Evolutionary conservation across 1,140 invertebrate genomes (phyloP), one percentile per base, ranked within the genome.

Genomic region (Oryctes rhinoceros): DNA sequence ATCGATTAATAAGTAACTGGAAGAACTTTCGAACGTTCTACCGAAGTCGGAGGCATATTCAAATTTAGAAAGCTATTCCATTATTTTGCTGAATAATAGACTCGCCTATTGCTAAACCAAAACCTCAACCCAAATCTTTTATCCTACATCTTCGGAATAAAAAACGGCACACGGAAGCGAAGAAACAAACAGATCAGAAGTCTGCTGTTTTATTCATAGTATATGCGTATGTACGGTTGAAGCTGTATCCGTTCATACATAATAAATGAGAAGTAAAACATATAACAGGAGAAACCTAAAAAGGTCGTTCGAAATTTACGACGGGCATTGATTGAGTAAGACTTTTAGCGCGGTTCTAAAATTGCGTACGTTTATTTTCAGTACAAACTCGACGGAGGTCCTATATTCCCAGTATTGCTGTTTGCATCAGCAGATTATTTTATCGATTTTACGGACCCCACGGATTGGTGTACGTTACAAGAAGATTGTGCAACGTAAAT

Each of bases 301-400:
- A 71, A 71, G 65, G 65, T 71, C 65, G 35, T 37, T 71, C 65
- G 65, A 71, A 44, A 71, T 71, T 71, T 71, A 71, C 65, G 65
- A 71, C 65, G 65, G 65, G 35, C 24, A 71, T 71, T 71, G 65
- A 71, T 71, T 71, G 65, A 71, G 65, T 24, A 71, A 71, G 65
- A 71, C 65, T 71, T 71, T 71, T 71, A 71, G 65, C 65, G 24
- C 65, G 9, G 65, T 71, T 71, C 65, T 71, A 71, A 71, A 71
- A 71, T 71, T 37, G 65, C 65, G 4, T 35, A 71, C 65, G 20
- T 71, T 71, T 71, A 71, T 71, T 71, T 71, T 71, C 65, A 71
- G 20, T 71, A 71, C 35, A 71, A 71, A 71, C 65, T 35, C 24
- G 65, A 37, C 24, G 20, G 65, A 71, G 20, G 35, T 37, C 24